These are phyloP conservation scores for Dicroscelio sp. DNA, from an alignment of 2,888 invertebrate genomes.

Conservation along the genomic window DNA sequence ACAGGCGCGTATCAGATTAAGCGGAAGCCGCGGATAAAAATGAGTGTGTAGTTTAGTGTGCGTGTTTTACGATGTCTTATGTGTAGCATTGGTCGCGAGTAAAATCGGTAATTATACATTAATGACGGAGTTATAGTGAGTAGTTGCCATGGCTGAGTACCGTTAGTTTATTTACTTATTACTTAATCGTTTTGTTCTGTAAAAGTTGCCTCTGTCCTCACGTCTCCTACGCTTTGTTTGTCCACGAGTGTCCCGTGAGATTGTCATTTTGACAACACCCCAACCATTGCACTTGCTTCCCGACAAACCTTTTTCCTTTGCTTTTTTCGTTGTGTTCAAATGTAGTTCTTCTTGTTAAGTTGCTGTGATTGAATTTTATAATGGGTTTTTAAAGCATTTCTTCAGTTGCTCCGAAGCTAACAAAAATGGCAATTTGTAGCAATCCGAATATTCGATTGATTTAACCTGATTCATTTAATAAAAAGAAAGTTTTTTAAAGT, in stretches of 20 bases:
- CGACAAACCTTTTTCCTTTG: background rate
- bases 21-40: constrained; percentile 1
- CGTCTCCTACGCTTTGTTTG: background rate
- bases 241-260: background rate
- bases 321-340: background rate
- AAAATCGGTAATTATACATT: constrained; percentile 88
- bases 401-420: too few species aligned
- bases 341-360: background rate
- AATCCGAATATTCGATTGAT: too few species aligned
- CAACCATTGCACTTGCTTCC: background rate
- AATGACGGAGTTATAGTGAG: constrained; percentile 88
- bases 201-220: too few species aligned
- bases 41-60: too few species aligned
- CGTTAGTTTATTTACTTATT: constrained; percentile 89
- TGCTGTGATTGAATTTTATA: too few species aligned
- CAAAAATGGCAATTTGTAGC: too few species aligned
- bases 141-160: constrained; percentile 89
- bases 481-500: too few species aligned
- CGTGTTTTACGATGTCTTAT: constrained; percentile 55
- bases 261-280: constrained; percentile 69
- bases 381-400: too few species aligned
- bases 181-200: constrained; percentile 71
- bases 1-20: constrained; percentile 19
- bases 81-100: constrained; percentile 58
- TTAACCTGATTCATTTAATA: too few species aligned